Percentiles rank a stretch among this genome's conserved stretches.
phyloP scores from a whole-genome alignment of 2,888 invertebrate genomes.

The Drosophila testacea region DNA sequence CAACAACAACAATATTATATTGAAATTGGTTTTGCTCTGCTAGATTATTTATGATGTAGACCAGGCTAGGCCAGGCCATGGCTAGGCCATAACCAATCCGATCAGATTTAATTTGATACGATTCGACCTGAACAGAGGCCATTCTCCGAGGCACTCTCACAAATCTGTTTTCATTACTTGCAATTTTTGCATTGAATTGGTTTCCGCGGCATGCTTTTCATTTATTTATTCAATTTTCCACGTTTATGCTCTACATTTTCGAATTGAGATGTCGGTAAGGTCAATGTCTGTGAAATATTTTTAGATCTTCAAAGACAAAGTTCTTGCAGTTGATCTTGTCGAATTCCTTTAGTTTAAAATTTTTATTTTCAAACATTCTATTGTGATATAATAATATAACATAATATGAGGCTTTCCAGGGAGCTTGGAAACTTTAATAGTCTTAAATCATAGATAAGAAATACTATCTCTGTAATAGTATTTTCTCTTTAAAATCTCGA shows the following conservation, averaged over 20 bases:
- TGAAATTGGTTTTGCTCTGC: slow-evolving; percentile 21
- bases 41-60: slow-evolving; percentile 43
- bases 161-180: slow-evolving; percentile 56
- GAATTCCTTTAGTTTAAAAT: too few species aligned
- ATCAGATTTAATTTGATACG: slow-evolving; percentile 23
- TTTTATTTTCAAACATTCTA: too few species aligned
- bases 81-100: slow-evolving; percentile 11
- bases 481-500: too few species aligned
- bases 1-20: slow-evolving; percentile 21
- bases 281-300: slow-evolving; percentile 43
- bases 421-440: too few species aligned
- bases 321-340: too few species aligned
- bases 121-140: slow-evolving; percentile 35
- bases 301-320: neutral
- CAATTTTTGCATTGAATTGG: slow-evolving; percentile 38
- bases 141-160: slow-evolving; percentile 4
- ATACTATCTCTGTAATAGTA: too few species aligned
- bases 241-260: slow-evolving; percentile 24
- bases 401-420: too few species aligned
- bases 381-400: too few species aligned
- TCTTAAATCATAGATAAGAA: too few species aligned
- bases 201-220: slow-evolving; percentile 34
- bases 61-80: slow-evolving; percentile 18
- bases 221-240: slow-evolving; percentile 42
- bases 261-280: slow-evolving; percentile 30